A percentile compares a stretch with the other conserved stretches of the same genome.
Evolutionary conservation across 2,113 vertebrate genomes (phyloP).

Genomic region (Phaethon lepturus): DNA sequence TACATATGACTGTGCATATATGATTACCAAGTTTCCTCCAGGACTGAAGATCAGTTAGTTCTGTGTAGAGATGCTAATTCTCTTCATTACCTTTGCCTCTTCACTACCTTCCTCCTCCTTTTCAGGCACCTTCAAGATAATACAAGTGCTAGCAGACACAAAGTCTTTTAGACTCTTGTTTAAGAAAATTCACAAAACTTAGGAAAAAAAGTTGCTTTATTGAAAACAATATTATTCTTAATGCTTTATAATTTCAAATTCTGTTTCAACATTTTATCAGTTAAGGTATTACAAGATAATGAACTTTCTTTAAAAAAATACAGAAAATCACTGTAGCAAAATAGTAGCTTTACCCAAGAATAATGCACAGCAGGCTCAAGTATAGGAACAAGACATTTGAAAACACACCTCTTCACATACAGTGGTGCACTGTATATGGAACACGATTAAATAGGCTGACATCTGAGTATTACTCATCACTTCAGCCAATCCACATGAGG

Average conservation of each 20-base stretch:
- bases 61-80: neutral
- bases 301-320: slow-evolving; percentile 13
- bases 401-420: neutral
- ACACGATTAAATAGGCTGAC: neutral
- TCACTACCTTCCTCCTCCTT: neutral
- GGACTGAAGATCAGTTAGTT: neutral
- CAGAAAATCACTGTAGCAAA: slow-evolving; percentile 36
- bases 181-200: neutral
- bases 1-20: neutral
- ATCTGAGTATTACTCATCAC: neutral
- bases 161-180: neutral
- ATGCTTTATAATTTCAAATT: neutral
- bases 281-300: neutral
- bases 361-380: neutral
- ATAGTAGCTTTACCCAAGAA: neutral
- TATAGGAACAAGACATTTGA: neutral
- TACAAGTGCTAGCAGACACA: neutral
- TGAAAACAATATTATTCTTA: slow-evolving; percentile 13
- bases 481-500: neutral
- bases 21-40: neutral
- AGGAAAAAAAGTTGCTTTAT: slow-evolving; percentile 29
- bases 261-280: neutral
- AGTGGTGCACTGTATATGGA: neutral
- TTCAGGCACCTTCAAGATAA: neutral
- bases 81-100: neutral